Percentiles rank a stretch among this genome's conserved stretches.
phyloP scores from a whole-genome alignment of 2,888 invertebrate genomes.

The Noctua pronuba region DNA sequence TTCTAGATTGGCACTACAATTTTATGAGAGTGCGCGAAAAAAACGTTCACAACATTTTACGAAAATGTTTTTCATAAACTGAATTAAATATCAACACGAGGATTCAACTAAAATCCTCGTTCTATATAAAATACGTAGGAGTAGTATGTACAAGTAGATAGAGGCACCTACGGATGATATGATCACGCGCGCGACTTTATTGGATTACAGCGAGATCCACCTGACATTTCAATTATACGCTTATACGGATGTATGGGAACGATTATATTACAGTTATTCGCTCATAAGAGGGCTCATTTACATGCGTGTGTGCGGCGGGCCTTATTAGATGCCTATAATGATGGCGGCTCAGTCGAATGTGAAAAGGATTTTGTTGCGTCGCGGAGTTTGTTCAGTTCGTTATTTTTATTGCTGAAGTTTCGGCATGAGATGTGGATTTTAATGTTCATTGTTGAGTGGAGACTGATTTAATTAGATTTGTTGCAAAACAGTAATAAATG shows the following conservation, averaged over 20 bases:
- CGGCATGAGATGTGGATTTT: slow-evolving; percentile 8
- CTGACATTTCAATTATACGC: slow-evolving; percentile 71
- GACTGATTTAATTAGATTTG: neutral
- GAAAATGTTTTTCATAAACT: slow-evolving; percentile 37
- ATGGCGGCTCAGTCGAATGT: slow-evolving; percentile 35
- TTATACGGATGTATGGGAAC: slow-evolving; percentile 54
- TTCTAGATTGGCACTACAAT: neutral
- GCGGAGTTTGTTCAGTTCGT: slow-evolving; percentile 7
- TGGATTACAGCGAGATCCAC: slow-evolving; percentile 67
- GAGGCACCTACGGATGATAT: slow-evolving; percentile 32
- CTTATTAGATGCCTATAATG: slow-evolving; percentile 45
- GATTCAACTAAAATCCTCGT: slow-evolving; percentile 26
- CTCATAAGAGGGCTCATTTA: slow-evolving; percentile 51
- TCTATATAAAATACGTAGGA: slow-evolving; percentile 50
- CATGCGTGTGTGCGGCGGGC: slow-evolving; percentile 34
- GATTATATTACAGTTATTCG: slow-evolving; percentile 61
- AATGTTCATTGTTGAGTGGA: slow-evolving; percentile 16
- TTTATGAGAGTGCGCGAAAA: slow-evolving; percentile 15
- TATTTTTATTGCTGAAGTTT: slow-evolving; percentile 46
- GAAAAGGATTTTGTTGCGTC: slow-evolving; percentile 52
- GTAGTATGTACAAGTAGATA: slow-evolving; percentile 6
- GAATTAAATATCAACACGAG: slow-evolving; percentile 48
- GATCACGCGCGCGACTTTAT: slow-evolving; percentile 66
- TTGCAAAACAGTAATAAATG: neutral
- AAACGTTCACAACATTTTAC: slow-evolving; percentile 21